Conservation (phyloP, 2,888 invertebrate genomes). For the Callinectes sapidus region DNA sequence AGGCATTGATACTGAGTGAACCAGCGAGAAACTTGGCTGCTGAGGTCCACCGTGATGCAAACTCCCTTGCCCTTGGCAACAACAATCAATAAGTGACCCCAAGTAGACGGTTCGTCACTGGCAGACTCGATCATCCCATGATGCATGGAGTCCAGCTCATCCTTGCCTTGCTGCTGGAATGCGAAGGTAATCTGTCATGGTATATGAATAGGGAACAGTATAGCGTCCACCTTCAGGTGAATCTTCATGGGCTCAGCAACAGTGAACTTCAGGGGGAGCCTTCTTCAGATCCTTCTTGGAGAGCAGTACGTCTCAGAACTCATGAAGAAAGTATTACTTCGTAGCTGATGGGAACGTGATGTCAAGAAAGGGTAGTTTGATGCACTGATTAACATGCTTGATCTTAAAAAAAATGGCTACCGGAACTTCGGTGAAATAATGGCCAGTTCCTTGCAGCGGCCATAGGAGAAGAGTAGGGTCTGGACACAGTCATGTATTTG, state of each 20-base stretch:
- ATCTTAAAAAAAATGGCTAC: slow-evolving; percentile 40
- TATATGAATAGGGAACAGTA: slow-evolving; percentile 42
- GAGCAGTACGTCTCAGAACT: neutral
- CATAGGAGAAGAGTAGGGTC: slow-evolving; percentile 26
- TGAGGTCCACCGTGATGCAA: slow-evolving; percentile 48
- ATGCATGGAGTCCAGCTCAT: neutral
- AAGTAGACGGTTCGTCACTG: slow-evolving; percentile 47
- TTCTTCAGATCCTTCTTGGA: no score
- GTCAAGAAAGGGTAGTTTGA: neutral
- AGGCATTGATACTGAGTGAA: no score
- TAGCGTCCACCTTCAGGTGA: slow-evolving; percentile 30
- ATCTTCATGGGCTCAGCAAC: slow-evolving; percentile 45
- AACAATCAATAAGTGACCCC: slow-evolving; percentile 39
- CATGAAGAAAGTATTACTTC: slow-evolving; percentile 21
- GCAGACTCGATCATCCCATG: no score
- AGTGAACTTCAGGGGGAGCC: no score
- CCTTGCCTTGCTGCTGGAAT: slow-evolving; percentile 41
- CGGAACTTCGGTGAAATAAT: slow-evolving; percentile 43
- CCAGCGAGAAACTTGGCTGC: slow-evolving; percentile 34
- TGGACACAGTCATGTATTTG: slow-evolving; percentile 35
- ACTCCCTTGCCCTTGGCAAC: neutral
- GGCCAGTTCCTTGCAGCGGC: slow-evolving; percentile 23
- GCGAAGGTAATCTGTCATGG: slow-evolving; percentile 49
- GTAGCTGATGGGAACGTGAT: neutral
- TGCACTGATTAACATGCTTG: neutral